Evolutionary conservation across 1,140 invertebrate genomes (phyloP), one percentile per base, ranked within the genome.

Genomic region (Ditylenchus dipsaci): DNA sequence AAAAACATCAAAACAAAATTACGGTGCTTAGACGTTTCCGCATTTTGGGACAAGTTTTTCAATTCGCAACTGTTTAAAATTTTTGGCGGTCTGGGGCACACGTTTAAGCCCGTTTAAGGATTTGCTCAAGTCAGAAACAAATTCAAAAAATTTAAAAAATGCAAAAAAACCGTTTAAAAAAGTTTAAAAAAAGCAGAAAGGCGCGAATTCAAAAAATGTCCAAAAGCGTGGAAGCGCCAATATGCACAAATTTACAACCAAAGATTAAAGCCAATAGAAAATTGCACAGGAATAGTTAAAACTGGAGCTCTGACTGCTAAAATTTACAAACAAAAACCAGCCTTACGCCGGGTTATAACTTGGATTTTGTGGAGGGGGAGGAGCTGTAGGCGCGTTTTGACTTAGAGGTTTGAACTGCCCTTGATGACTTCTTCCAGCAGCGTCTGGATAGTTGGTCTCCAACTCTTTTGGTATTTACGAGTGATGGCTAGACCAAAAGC

Each of bases 381-480:
- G 45, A 13, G 67, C 58, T 5, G 47, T 21, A n/a, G 58, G 71
- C 15, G 59, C 58, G 21, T 53, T 63, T 47, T 75, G 64, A 19
- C 33, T 63, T 21, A 74, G 19, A 33, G 65, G 68, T 38, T 19
- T 27, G 26, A 68, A 71, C 38, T 58, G 42, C n/a, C 62, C 38
- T 27, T 47, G 23, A 53, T 43, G 65, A 58, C 33, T 26, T 69
- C 45, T 30, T 29, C 58, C 19, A 57, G 53, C 11, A 29, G 47
- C 42, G 23, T 57, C 30, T 17, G 65, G 56, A n/a, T 33, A 53
- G 19, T 64, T 53, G 19, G 19, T 45, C n/a, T 63, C 19, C 65
- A 70, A 29, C 26, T 70, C 75, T 63, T 74, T 42, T 76, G 66
- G 33, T 65, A 78, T 30, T 71, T 68, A 30, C 63, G 60, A 26